Evolutionary conservation across 2,888 invertebrate genomes (phyloP), one percentile per base, ranked within the genome.

Genomic region (Polietes domitor): DNA sequence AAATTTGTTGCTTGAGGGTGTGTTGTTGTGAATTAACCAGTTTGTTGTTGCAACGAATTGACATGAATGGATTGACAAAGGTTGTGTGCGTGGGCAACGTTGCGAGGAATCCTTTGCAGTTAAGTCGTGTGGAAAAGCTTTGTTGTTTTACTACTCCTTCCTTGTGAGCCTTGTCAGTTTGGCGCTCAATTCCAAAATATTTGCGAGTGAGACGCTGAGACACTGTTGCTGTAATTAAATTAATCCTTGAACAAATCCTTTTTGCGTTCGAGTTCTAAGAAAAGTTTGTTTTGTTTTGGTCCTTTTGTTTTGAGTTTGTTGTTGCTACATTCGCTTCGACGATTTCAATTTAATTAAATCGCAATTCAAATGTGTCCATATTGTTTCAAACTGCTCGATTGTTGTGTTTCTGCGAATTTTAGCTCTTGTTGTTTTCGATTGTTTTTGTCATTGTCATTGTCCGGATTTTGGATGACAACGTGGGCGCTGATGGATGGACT

Each of bases 331-430:
- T 58, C 26, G 15, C 58, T 58, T 5, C 50, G 19, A 1, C 19
- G 53, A 73, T 77, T 81, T 82, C 58, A 70, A 58, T 77, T 70
- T 74, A 73, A 82, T 75, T 79, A 65, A 79, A 68, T 65, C 72
- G 71, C 37, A 71, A 71, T 82, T 78, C 53, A 24, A 55, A 55
- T 24, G 24, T 7, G n/a, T 58, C 17, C 55, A 24, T 26, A 24
- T 58, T 58, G 55, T 58, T 58, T 21, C 9, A 15, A 12, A 28
- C 53, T 37, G 58, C 77, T 74, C 15, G 2, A 37, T 12, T 70
- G 41, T 26, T 77, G 21, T 43, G 17, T 17, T 26, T 58, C 17
- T 63, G 19, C 5, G 28, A 10, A 32, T 32, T 32, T 47, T n/a
- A 47, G 15, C 47, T 47, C 3, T n/a, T 28, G 24, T 58, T 21